Evolutionary conservation across 2,797 vertebrate species (phyloP), one percentile per base, ranked within the genome.

Genomic region (Lateolabrax maculatus): DNA sequence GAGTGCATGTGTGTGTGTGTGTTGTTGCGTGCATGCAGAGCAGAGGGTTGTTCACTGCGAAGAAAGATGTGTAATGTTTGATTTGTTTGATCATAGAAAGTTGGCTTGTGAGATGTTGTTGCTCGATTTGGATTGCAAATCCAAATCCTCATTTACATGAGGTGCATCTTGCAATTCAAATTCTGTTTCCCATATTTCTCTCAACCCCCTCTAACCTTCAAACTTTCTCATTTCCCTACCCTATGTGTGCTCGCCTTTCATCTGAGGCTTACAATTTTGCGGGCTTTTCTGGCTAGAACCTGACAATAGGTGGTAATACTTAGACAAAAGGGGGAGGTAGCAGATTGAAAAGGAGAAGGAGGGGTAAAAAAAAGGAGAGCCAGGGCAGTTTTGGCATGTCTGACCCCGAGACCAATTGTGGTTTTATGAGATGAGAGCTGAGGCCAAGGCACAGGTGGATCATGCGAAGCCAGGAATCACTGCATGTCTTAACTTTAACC

Each of bases 71-170:
- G 49, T 41, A 51, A 72, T n/a, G 61, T 79, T 69, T 56, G 63
- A 83, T 81, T 85, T 67, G 56, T 72, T 81, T 78, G 44, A 83
- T 85, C 71, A 48, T 57, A 77, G 66, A 72, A 41, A 57, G 62
- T 41, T 80, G 62, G 41, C 53, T 55, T 5, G 6, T 36, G 34
- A 56, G 58, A 69, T 9, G 4, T 68, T 10, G 44, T 64, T 55
- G 39, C 67, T 65, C 19, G 65, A 80, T 94, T 92, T 92, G 89
- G 49, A 55, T 91, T 81, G 88, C 88, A 92, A 90, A 93, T 89
- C 1, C n/a, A n/a, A n/a, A n/a, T 57, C 53, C 61, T 66, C 25
- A 79, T 92, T 91, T 88, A 75, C 81, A 88, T 88, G 57, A 43
- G 44, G 65, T 10, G 25, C 73, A 46, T 58, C 51, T 69, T 83